Conservation (phyloP, 2,888 invertebrate genomes). For the Cremastinae sp. region DNA sequence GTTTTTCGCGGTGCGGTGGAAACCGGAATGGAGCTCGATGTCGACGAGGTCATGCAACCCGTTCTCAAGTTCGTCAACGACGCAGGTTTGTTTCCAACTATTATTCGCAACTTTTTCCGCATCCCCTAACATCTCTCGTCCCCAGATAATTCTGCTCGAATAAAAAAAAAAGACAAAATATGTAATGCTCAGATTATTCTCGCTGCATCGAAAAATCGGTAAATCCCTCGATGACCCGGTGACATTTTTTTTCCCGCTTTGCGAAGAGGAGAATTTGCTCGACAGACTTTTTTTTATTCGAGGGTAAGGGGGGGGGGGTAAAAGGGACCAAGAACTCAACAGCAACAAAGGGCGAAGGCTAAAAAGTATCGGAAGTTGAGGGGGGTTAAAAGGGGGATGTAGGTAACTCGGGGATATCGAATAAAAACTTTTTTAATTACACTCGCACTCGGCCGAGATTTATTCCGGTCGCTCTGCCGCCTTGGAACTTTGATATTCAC, state of each 20-base stretch:
- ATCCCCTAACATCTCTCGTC: too few relatives aligned
- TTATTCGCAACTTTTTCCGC: background rate
- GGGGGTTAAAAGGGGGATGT: constrained; percentile 16
- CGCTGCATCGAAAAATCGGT: constrained; percentile 10
- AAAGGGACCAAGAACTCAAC: constrained; percentile 31
- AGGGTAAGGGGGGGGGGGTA: background rate
- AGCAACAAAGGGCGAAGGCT: constrained; percentile 26
- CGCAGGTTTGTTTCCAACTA: constrained; percentile 66
- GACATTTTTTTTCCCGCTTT: too few relatives aligned
- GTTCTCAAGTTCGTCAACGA: constrained; percentile 70
- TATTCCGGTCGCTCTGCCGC: constrained; percentile 35
- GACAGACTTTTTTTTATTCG: constrained; percentile 29
- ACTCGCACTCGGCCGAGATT: constrained; percentile 47
- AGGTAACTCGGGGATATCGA: constrained; percentile 48
- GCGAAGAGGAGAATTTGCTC: too few relatives aligned
- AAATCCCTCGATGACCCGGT: constrained; percentile 19
- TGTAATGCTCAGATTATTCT: background rate
- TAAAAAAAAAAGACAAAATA: constrained; percentile 5
- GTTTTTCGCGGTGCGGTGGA: constrained; percentile 81
- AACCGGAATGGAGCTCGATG: constrained; percentile 66
- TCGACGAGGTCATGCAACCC: constrained; percentile 70
- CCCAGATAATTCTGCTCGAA: constrained; percentile 12
- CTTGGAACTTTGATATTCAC: background rate
- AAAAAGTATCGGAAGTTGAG: constrained; percentile 5
- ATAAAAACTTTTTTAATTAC: constrained; percentile 62